These are phyloP conservation scores for Aphrophora alni DNA, from an alignment of 2,888 invertebrate species.

Conservation along the genomic window DNA sequence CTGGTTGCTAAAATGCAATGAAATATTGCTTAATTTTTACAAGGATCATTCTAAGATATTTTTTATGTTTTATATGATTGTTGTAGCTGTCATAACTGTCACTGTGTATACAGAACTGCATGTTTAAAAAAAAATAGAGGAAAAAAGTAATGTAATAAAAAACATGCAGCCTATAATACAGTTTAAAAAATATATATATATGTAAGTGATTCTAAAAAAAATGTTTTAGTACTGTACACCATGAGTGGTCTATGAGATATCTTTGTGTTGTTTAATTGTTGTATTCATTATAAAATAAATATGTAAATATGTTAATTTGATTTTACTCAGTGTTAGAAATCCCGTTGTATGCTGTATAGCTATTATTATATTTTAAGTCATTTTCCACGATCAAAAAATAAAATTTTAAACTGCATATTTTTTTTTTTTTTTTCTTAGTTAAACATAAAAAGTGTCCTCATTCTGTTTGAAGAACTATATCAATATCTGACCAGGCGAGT, in stretches of 20 bases:
- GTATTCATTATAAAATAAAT: not conserved
- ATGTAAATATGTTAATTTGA: not conserved
- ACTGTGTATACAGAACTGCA: not conserved
- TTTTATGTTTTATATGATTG: not conserved
- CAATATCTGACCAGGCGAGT: not conserved
- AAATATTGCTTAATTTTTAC: not conserved
- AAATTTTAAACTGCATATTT: not conserved
- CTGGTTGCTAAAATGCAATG: not conserved
- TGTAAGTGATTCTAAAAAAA: not conserved
- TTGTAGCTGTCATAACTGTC: not conserved
- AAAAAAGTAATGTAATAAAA: not conserved
- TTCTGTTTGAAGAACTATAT: not conserved
- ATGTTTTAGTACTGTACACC: not conserved
- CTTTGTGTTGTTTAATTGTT: constrained; percentile 1
- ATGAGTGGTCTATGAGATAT: not conserved
- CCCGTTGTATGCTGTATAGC: not conserved
- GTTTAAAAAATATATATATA: not conserved
- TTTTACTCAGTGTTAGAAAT: not conserved
- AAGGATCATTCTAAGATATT: not conserved
- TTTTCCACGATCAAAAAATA: not conserved
- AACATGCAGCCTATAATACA: not conserved
- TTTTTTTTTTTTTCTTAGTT: not conserved
- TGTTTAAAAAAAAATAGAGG: not conserved
- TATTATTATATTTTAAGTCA: no score
- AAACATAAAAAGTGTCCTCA: not conserved